These are phyloP conservation scores for Homalodisca vitripennis DNA, from an alignment of 1,140 invertebrate genomes.

Conservation along the genomic window DNA sequence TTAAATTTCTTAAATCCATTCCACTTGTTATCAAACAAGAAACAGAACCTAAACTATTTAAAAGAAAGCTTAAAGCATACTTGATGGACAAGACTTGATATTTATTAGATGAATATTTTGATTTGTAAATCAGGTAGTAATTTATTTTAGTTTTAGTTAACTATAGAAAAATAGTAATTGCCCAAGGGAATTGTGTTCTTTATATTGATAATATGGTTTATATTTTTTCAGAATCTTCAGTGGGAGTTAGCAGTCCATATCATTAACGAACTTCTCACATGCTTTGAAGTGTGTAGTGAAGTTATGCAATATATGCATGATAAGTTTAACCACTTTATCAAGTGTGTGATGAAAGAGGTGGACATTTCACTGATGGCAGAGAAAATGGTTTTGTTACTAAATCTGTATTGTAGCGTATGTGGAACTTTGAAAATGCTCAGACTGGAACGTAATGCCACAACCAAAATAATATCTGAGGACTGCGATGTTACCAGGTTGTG, in stretches of 20 bases:
- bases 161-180: too few relatives aligned
- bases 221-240: neutral
- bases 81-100: too few relatives aligned
- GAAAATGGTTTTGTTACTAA: neutral
- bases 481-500: neutral
- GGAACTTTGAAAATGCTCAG: neutral
- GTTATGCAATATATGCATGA: neutral
- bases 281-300: neutral
- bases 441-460: neutral
- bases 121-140: too few relatives aligned
- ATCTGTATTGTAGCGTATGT: neutral
- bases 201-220: neutral
- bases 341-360: neutral
- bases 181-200: too few relatives aligned
- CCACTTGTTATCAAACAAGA: too few relatives aligned
- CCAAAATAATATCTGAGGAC: neutral
- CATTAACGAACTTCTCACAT: neutral
- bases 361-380: neutral
- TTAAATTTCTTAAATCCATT: too few relatives aligned
- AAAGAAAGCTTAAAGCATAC: too few relatives aligned
- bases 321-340: neutral
- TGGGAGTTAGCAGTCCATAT: neutral
- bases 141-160: too few relatives aligned
- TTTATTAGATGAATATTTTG: too few relatives aligned
- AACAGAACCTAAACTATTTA: too few relatives aligned